Evolutionary conservation across 1,140 invertebrate species (phyloP), one percentile per base, ranked within the genome.

Genomic region (Odontomachus brunneus): DNA sequence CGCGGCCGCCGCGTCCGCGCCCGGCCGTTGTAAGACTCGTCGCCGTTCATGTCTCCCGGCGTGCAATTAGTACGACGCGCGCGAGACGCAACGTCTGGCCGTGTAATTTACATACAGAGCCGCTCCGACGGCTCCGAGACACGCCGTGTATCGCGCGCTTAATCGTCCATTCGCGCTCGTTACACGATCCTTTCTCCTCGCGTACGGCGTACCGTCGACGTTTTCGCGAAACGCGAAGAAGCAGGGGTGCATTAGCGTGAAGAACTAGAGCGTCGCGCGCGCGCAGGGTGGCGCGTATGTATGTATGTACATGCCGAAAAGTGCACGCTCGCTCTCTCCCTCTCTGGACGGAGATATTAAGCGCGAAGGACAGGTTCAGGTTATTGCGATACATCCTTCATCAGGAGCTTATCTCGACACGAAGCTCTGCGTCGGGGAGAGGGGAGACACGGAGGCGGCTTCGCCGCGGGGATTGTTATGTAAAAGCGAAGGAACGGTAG

Each of bases 331-430:
- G 2, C 5, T 5, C 29, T 0, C 38, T 11, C 3, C 38, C 24
- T 33, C 38, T 24, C 22, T 19, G 26, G 49, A 76, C 53, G n/a
- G 15, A 66, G 33, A 57, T 72, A 26, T 65, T 53, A 69, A 65
- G 71, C 72, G 80, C 57, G 51, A 73, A 38, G 62, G 38, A 82
- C 84, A 87, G 72, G 66, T 89, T 83, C 89, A 88, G 86, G 88
- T 87, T 88, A 87, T 90, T 66, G 75, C 88, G 88, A 92, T 92
- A 92, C 89, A 91, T 87, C 84, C 60, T 49, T 15, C 71, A 92
- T 44, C 91, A 92, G 92, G 91, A 82, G 60, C 62, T 14, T 82
- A 93, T 88, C 84, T 76, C 49, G 19, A 19, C 17, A 7, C 15
- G 17, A n/a, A 90, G 80, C 53, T 83, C 59, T 44, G 44, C 62